A percentile compares a stretch with the other conserved stretches of the same genome.
Evolutionary conservation across 2,113 vertebrate genomes (phyloP).

Genomic region (Philantomba maxwellii): DNA sequence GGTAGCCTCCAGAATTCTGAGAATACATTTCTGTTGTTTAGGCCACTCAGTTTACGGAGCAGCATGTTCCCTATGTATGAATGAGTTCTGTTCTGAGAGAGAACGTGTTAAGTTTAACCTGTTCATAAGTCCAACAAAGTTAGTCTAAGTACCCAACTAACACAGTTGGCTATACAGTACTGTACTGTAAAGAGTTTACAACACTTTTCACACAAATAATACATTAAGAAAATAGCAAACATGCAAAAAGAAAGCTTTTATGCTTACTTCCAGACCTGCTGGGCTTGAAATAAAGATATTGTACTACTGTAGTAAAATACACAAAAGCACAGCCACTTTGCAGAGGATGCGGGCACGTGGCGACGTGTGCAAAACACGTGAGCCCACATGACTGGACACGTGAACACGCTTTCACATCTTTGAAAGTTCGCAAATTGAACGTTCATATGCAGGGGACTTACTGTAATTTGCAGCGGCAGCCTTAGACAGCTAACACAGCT

Average conservation of each 20-base stretch:
- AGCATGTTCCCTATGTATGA: background rate
- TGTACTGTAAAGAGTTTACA: background rate
- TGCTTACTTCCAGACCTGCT: background rate
- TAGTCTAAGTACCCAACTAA: background rate
- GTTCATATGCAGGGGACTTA: fast-evolving
- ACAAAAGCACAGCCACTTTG: background rate
- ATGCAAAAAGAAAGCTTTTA: background rate
- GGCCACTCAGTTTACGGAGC: background rate
- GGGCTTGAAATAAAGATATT: background rate
- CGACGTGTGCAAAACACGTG: fast-evolving
- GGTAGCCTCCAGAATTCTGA: background rate
- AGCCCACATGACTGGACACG: fast-evolving
- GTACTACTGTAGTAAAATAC: background rate
- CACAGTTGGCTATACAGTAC: background rate
- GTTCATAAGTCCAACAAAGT: background rate
- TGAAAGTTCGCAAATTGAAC: background rate
- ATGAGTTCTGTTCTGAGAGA: background rate
- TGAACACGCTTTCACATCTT: background rate
- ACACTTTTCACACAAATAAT: background rate
- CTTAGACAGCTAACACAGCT: background rate
- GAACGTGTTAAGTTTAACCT: background rate
- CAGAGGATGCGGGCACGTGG: background rate
- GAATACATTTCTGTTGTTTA: background rate
- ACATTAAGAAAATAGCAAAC: background rate
- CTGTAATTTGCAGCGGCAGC: background rate